A percentile compares a stretch with the other conserved stretches of the same genome.
Conservation (phyloP, 2,888 invertebrate species). For the Habroteleia sp. region DNA sequence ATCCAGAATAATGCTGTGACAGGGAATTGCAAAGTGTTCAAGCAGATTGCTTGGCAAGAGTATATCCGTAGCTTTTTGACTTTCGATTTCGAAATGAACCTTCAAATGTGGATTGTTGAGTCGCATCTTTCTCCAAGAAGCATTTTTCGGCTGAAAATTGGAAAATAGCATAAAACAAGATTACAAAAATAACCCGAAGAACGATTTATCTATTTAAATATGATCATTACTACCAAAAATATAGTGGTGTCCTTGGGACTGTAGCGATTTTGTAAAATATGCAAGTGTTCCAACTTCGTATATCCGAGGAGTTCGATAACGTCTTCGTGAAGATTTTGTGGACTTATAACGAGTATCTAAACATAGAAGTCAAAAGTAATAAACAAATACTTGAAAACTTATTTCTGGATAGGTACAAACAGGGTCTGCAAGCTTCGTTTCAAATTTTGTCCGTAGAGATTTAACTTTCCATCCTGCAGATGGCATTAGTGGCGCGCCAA, state of each 20-base stretch:
- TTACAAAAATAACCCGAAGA: too few relatives aligned
- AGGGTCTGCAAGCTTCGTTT: too few relatives aligned
- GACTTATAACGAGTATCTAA: conserved; percentile 85
- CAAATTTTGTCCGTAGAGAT: too few relatives aligned
- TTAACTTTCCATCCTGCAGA: too few relatives aligned
- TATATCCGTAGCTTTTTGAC: conserved; percentile 83
- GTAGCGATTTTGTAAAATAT: conserved; percentile 88
- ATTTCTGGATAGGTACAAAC: too few relatives aligned
- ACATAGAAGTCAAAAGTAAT: conserved; percentile 28
- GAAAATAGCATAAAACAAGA: too few relatives aligned
- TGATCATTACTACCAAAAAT: conserved; percentile 80
- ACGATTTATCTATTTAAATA: too few relatives aligned
- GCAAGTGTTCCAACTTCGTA: conserved; percentile 85
- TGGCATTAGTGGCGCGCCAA: too few relatives aligned
- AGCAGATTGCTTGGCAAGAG: conserved; percentile 82
- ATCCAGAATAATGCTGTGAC: conserved; percentile 76
- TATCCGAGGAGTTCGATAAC: conserved; percentile 86
- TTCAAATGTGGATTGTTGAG: conserved; percentile 84
- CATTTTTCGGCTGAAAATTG: conserved; percentile 77
- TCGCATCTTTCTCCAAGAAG: conserved; percentile 82
- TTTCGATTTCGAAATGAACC: conserved; percentile 87
- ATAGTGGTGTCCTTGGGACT: conserved; percentile 83
- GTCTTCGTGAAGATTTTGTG: conserved; percentile 89
- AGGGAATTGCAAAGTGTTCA: conserved; percentile 75
- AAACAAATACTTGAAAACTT: not conserved